phyloP scores from a whole-genome alignment of 1,140 invertebrate genomes.

The Zaprionus ornatus region DNA sequence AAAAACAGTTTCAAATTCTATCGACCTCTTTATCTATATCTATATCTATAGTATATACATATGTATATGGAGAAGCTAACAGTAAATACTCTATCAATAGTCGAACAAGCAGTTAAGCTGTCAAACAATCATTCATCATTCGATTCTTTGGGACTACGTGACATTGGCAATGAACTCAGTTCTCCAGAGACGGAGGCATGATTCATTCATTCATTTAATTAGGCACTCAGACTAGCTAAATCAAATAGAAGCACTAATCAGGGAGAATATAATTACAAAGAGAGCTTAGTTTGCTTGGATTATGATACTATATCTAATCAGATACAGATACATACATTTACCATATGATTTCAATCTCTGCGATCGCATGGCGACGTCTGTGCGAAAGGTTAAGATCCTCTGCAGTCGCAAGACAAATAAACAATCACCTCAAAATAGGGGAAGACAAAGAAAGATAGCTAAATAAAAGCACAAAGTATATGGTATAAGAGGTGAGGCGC shows the following conservation, averaged over 20 bases:
- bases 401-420: conserved; percentile 41
- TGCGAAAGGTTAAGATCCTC: conserved; percentile 44
- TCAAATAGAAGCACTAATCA: conserved; percentile 25
- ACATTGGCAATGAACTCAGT: conserved; percentile 43
- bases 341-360: neutral
- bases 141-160: conserved; percentile 35
- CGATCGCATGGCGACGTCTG: neutral
- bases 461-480: conserved; percentile 10
- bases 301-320: too few relatives aligned
- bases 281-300: too few relatives aligned
- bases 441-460: conserved; percentile 18
- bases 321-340: too few relatives aligned
- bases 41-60: too few relatives aligned
- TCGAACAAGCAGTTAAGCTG: neutral
- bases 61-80: neutral
- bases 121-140: conserved; percentile 34
- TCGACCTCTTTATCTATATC: neutral
- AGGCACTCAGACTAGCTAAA: conserved; percentile 26
- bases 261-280: conserved; percentile 12
- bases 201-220: conserved; percentile 23
- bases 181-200: neutral
- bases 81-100: neutral
- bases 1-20: neutral
- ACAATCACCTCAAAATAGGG: conserved; percentile 26
- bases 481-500: conserved; percentile 2